These are phyloP conservation scores for Clavelina lepadiformis DNA, from an alignment of 23 tunicate genomes.

Conservation along the genomic window DNA sequence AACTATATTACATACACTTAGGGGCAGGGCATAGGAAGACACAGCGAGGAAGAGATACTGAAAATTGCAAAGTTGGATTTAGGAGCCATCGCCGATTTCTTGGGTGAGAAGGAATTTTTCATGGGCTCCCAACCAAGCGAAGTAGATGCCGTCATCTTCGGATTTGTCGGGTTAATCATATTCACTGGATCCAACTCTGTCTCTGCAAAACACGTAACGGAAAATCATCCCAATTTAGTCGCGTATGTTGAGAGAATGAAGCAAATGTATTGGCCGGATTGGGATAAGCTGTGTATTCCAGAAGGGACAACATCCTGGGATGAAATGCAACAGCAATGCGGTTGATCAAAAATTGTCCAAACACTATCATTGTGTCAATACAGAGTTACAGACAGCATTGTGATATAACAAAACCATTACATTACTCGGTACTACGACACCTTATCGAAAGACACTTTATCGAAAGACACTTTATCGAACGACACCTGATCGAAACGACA, in stretches of 20 bases:
- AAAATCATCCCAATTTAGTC: constrained; percentile 12
- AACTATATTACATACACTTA: constrained; percentile 1
- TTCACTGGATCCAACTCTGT: constrained; percentile 1
- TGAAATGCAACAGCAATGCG: too few species aligned
- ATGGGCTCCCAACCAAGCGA: constrained; percentile 37
- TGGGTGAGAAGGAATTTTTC: constrained; percentile 47
- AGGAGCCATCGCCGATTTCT: constrained; percentile 25
- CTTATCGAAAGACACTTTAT: too few species aligned
- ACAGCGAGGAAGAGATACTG: constrained; percentile 22
- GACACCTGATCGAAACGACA: too few species aligned
- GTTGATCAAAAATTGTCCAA: too few species aligned
- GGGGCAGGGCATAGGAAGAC: constrained; percentile 58
- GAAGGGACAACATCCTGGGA: not conserved
- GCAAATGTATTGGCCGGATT: constrained; percentile 48
- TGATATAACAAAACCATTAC: too few species aligned
- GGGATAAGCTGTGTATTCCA: constrained; percentile 25
- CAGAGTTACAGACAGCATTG: too few species aligned
- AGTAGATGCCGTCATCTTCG: constrained; percentile 40
- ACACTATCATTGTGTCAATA: too few species aligned
- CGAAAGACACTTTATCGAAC: too few species aligned
- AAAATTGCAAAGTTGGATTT: constrained; percentile 34
- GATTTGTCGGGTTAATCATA: constrained; percentile 8
- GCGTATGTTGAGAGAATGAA: constrained; percentile 45
- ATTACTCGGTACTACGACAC: too few species aligned
- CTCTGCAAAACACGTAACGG: constrained; percentile 10